Base-by-base conservation (phyloP, 2,888 invertebrate genomes). In the Drosophila setosimentum region DNA sequence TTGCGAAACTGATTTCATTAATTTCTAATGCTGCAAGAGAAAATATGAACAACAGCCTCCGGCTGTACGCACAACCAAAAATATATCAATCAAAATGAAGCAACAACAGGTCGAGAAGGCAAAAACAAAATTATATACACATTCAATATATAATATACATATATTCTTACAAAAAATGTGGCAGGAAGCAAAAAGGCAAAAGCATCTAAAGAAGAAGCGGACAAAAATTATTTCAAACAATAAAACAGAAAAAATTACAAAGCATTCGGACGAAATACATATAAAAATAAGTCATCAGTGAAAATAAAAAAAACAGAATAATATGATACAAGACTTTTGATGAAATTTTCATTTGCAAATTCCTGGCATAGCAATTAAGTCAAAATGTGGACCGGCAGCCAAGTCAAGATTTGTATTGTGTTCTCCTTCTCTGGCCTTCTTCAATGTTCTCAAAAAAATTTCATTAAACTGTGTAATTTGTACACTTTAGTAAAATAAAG, bases 331-430 rank as follows among this genome's bases (percentile, higher is more conserved):
- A 85, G 77, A 85, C 77, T 77, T 77, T 76, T 84, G 88, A 79
- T 79, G 83, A 85, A 85, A 82, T 78, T 85, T 80, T 90, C 74
- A 90, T 90, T 86, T 85, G 61, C 61, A 80, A 85, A 90, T 90
- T 86, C 90, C 88, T 73, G 68, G 72, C 68, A 74, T 71, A 85
- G 80, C 90, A 90, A 85, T 85, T 85, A 90, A 76, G 83, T 60
- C 77, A 69, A 76, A 73, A 85, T 85, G 73, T 77, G 70, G 57
- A 54, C 48, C n/a, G 55, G 37, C 35, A 27, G 32, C 24, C 37
- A 54, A 37, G 40, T 69, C 40, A 24, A 61, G 59, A 77, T 63
- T 71, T 72, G 65, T 62, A 62, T 59, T 49, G 49, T 62, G 42
- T 42, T 59, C 33, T 57, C 1, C 27, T 24, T 2, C 29, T 35